Base-by-base conservation (phyloP, 2,888 invertebrate genomes). In the Drosophila prostipennis region DNA sequence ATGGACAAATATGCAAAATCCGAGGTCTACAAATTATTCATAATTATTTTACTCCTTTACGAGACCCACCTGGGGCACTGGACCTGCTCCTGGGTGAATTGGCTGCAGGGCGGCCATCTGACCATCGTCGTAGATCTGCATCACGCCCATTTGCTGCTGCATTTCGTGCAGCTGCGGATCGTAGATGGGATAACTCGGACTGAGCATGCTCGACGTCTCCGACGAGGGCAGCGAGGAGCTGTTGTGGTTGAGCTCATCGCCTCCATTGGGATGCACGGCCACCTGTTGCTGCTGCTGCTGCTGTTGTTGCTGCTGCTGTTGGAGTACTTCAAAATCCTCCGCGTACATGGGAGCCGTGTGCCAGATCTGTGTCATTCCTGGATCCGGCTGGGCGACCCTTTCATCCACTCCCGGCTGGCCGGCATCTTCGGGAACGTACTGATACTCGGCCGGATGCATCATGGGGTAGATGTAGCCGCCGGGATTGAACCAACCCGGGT, bases 161-260 rank as follows among this genome's bases (percentile, higher is more conserved):
- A 91, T 78, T 40, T 91, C 91, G 46, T 91, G 91, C 55, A 91
- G 76, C 70, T 91, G 91, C 53, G 87, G 63, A 72, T 91, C 91
- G 60, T 91, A 91, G 5, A 92, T 89, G 58, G 90, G 85, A 79
- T 91, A 91, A 63, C 79, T 90, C 42, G 91, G 91, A 79, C 91
- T 92, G 37, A 92, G 60, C 89, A 92, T 90, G 72, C 87, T 91
- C 7, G 92, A 91, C 5, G 91, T 91, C 57, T 92, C 91, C 5
- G 89, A 87, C 3, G 91, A 90, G 14, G 89, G 86, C 72, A 91
- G 59, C 23, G 91, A 90, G 1, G 90, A 80, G 32, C 84, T 85
- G 65, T 91, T 91, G 40, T 91, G 91, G 78, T 91, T 91, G 11
- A 91, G 77, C 61, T 91, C 92, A 56, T 92, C 92, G 32, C 76